Evolutionary conservation across 2,797 vertebrate species (phyloP), one percentile per base, ranked within the genome.

Genomic region (Glossophaga mutica): DNA sequence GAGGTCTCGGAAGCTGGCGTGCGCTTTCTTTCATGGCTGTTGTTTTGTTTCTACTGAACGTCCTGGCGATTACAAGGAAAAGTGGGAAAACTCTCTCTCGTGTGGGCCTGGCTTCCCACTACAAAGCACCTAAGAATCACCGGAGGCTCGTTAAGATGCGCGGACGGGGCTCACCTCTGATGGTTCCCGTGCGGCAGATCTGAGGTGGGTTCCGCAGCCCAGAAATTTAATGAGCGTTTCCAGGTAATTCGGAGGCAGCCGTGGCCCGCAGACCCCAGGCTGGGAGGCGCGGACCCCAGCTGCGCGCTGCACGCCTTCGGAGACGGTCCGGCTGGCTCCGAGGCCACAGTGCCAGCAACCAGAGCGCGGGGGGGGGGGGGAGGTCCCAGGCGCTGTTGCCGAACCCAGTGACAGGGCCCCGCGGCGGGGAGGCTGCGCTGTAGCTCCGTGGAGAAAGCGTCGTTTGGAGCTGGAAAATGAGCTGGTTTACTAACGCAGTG

Each of bases 81-180:
- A 9, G 46, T 37, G 59, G 48, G 37, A 52, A 92, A 87, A 48
- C 7, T 50, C 50, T 55, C 6, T 26, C 34, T n/a, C 55, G 78
- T 42, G 50, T 39, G 34, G 48, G 81, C 6, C 65, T n/a, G 11
- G 18, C 22, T 88, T 93, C 55, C 32, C 22, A 73, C 67, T 88
- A 91, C 16, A 32, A 59, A 78, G 46, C 9, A 3, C 55, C 4
- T 5, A 59, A 55, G 44, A 55, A 68, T 93, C 55, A 24, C 59
- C 24, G 34, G 14, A 73, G 34, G 29, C 59, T 39, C 88, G 34
- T 73, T 92, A 29, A 88, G 81, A 92, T 77, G 48, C 55, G 68
- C 9, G 21, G 7, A 29, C 82, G 9, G 11, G 7, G 52, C 34
- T 83, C 32, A 34, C 7, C 34, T 83, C 15, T 67, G 16, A 73